Evolutionary conservation across 2,797 vertebrate species (phyloP).

Genomic region (Emydoidea blandingii): DNA sequence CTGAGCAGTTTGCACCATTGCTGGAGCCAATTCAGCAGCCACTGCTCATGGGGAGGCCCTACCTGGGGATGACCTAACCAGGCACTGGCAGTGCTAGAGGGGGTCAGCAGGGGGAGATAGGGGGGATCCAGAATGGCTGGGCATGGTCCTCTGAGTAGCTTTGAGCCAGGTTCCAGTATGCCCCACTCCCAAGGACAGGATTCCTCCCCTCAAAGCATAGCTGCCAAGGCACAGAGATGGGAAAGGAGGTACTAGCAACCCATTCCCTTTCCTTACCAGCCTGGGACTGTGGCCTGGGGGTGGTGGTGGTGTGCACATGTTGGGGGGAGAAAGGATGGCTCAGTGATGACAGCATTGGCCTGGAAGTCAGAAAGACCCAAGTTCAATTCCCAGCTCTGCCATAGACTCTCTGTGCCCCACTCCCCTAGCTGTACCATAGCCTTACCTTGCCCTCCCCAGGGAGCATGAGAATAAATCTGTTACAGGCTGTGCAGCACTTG

Average conservation of each 20-base stretch:
- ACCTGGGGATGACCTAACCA: not conserved
- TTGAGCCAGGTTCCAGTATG: not conserved
- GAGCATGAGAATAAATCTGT: not conserved
- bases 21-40: not conserved
- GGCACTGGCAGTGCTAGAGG: accelerated
- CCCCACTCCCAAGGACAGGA: not conserved
- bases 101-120: accelerated
- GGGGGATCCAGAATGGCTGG: not conserved
- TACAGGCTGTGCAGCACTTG: not conserved
- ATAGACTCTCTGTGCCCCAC: not conserved
- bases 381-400: not conserved
- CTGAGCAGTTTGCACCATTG: not conserved
- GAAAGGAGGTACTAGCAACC: not conserved
- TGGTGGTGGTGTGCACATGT: too few relatives aligned
- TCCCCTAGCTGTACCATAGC: not conserved
- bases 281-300: not conserved
- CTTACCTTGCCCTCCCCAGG: not conserved
- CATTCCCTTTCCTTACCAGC: not conserved
- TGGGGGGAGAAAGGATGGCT: too few relatives aligned
- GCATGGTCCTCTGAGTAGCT: not conserved
- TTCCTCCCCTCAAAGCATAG: not conserved
- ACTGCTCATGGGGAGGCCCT: too few relatives aligned
- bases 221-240: not conserved
- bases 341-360: not conserved
- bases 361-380: too few relatives aligned